Evolutionary conservation across 2,888 invertebrate genomes (phyloP).

Genomic region (Pyrgus malvae): DNA sequence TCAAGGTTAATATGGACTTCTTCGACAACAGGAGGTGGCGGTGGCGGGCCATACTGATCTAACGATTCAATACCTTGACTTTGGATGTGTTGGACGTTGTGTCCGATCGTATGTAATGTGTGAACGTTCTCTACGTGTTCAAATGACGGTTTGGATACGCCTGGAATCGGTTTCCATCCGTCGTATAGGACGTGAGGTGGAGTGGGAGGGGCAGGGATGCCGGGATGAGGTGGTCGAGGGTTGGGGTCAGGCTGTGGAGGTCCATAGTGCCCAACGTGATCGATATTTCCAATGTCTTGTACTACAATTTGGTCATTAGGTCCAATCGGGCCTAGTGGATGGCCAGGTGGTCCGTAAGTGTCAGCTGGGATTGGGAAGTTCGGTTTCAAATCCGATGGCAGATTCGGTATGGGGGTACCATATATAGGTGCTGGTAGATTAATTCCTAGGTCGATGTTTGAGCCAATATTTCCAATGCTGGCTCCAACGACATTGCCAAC

Average conservation of each 20-base stretch:
- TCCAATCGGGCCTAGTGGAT: constrained; percentile 59
- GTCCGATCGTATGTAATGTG: constrained; percentile 32
- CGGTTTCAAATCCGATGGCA: constrained; percentile 64
- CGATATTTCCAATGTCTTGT: constrained; percentile 56
- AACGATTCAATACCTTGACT: constrained; percentile 35
- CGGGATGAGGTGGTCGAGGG: constrained; percentile 84
- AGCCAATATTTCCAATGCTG: constrained; percentile 36
- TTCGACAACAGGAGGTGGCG: constrained; percentile 49
- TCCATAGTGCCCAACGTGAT: constrained; percentile 76
- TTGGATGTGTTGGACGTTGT: constrained; percentile 31
- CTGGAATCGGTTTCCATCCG: constrained; percentile 93
- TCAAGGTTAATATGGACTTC: constrained; percentile 56
- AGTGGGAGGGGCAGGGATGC: constrained; percentile 88
- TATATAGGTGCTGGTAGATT: constrained; percentile 71
- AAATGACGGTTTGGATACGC: constrained; percentile 72
- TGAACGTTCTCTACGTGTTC: constrained; percentile 43
- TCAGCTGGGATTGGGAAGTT: constrained; percentile 70
- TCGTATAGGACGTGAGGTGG: constrained; percentile 90
- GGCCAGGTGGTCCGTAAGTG: constrained; percentile 75
- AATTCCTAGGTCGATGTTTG: constrained; percentile 52
- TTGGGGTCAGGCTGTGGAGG: constrained; percentile 82
- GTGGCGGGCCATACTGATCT: constrained; percentile 64
- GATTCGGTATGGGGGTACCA: constrained; percentile 58
- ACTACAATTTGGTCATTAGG: constrained; percentile 64
- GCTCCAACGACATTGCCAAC: constrained; percentile 36